Percentiles rank a stretch among this genome's conserved stretches.
Evolutionary conservation across 2,797 vertebrate genomes (phyloP).

Genomic region (Pterois miles): DNA sequence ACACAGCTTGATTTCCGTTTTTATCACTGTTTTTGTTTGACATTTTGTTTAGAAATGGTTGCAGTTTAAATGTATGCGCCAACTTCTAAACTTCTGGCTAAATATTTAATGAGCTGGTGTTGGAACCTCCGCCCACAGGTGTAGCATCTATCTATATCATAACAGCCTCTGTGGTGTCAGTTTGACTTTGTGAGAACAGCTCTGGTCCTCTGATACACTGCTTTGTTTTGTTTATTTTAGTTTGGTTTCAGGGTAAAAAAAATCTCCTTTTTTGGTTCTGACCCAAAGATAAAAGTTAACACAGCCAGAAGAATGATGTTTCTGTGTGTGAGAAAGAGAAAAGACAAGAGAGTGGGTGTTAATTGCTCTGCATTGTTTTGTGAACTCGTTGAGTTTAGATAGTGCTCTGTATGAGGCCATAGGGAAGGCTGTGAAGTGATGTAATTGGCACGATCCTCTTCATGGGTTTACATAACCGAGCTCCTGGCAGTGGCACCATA

Average conservation of each 20-base stretch:
- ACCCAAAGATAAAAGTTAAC: slow-evolving; percentile 15
- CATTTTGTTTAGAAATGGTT: neutral
- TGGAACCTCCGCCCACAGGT: slow-evolving; percentile 49
- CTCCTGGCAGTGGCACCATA: slow-evolving; percentile 23
- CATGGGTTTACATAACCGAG: slow-evolving; percentile 52
- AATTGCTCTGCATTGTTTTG: slow-evolving; percentile 40
- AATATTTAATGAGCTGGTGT: slow-evolving; percentile 52
- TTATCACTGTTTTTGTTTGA: neutral
- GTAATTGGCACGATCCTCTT: slow-evolving; percentile 22
- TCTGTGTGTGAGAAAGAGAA: neutral
- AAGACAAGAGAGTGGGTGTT: slow-evolving; percentile 34
- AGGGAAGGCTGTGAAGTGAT: slow-evolving; percentile 36
- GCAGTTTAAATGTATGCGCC: neutral
- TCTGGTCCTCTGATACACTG: neutral
- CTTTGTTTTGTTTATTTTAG: neutral
- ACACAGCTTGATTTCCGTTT: neutral
- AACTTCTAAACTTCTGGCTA: slow-evolving; percentile 52
- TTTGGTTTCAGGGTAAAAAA: slow-evolving; percentile 4
- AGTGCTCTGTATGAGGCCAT: slow-evolving; percentile 9
- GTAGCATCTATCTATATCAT: slow-evolving; percentile 7
- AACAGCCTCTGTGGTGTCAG: neutral
- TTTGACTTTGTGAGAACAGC: neutral
- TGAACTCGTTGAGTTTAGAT: slow-evolving; percentile 33
- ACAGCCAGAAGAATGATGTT: neutral
- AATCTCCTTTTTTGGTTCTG: neutral